Percentiles rank a stretch among this genome's conserved stretches.
Conservation (phyloP, 2,113 vertebrate genomes). For the Microtus oregoni region DNA sequence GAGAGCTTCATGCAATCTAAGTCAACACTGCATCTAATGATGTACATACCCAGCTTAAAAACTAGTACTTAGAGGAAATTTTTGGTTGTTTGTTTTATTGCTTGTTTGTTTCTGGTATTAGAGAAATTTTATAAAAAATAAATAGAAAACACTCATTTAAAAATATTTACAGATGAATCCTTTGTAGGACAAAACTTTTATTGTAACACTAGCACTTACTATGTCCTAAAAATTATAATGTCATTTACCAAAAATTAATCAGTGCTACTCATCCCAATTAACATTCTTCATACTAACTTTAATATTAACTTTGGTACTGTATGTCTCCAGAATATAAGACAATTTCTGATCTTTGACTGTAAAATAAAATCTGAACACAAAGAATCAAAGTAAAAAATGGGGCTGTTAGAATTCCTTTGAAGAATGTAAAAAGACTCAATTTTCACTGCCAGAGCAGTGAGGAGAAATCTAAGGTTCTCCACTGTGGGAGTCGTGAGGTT, state of each 20-base stretch:
- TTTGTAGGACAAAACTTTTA: neutral
- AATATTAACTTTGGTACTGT: neutral
- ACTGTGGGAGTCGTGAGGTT: slow-evolving; percentile 62
- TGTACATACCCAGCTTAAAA: neutral
- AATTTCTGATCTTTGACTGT: slow-evolving; percentile 43
- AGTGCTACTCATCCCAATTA: neutral
- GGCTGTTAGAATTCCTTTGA: slow-evolving; percentile 70
- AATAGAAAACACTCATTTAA: neutral
- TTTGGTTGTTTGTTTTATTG: neutral
- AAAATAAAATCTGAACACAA: slow-evolving; percentile 39
- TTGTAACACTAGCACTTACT: neutral
- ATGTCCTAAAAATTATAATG: neutral
- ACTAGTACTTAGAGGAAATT: neutral
- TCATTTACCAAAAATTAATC: neutral
- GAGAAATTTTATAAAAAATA: neutral
- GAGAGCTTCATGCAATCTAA: neutral
- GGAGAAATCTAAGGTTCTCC: slow-evolving; percentile 67
- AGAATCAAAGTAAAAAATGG: slow-evolving; percentile 62
- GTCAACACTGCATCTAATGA: neutral
- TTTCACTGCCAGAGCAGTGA: slow-evolving; percentile 57
- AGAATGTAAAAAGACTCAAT: slow-evolving; percentile 72
- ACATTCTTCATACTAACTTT: neutral
- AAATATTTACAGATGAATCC: neutral
- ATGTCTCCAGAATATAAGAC: neutral
- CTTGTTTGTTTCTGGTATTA: neutral